These are phyloP conservation scores for Corbicula japonica DNA, from an alignment of 2,888 invertebrate species.

Conservation along the genomic window DNA sequence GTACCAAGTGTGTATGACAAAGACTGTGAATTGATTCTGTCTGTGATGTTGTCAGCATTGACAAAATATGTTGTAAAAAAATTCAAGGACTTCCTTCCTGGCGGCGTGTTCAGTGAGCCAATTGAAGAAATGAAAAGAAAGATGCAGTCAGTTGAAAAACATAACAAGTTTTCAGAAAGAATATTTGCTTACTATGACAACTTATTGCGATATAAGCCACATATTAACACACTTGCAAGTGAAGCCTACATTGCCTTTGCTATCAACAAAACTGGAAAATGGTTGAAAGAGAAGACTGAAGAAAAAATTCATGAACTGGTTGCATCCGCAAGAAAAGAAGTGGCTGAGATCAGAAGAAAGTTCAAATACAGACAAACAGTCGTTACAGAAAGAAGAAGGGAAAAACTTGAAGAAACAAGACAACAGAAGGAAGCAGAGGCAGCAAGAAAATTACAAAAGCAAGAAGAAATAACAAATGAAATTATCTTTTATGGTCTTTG, in stretches of 20 bases:
- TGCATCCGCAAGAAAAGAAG: conserved; percentile 20
- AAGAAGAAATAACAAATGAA: conserved; percentile 23
- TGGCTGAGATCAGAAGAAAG: neutral
- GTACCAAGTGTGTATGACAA: conserved; percentile 34
- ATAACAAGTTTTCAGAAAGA: conserved; percentile 36
- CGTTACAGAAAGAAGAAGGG: conserved; percentile 10
- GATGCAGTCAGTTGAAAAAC: conserved; percentile 32
- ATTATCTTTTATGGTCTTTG: conserved; percentile 29
- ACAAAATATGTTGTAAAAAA: conserved; percentile 25
- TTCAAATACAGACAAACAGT: conserved; percentile 15
- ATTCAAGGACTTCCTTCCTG: conserved; percentile 38
- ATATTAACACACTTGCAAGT: conserved; percentile 40
- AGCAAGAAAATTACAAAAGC: conserved; percentile 11
- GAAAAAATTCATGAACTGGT: neutral
- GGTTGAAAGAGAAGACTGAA: conserved; percentile 11
- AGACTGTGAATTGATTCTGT: conserved; percentile 34
- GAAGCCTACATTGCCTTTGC: conserved; percentile 31
- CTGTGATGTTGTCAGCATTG: conserved; percentile 25
- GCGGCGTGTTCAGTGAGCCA: conserved; percentile 23
- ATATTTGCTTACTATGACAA: conserved; percentile 43
- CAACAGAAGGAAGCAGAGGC: conserved; percentile 14
- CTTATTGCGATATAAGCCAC: conserved; percentile 34
- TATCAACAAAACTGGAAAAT: conserved; percentile 24
- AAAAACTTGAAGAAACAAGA: conserved; percentile 19
- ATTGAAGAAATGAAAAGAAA: conserved; percentile 29